phyloP scores from a whole-genome alignment of 2,888 invertebrate genomes.

The Molanna angustata region DNA sequence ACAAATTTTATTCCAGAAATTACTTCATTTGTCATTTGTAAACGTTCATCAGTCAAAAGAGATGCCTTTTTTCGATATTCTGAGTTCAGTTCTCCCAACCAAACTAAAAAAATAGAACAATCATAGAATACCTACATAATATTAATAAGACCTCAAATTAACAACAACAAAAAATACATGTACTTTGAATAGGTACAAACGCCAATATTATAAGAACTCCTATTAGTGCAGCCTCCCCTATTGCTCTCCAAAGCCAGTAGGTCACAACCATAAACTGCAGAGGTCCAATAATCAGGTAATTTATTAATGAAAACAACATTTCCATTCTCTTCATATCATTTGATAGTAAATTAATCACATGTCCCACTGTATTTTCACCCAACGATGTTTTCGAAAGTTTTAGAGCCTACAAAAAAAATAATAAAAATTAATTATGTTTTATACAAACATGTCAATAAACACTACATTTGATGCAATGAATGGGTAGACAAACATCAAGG shows the following conservation, averaged over 20 bases:
- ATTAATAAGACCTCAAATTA: too few relatives aligned
- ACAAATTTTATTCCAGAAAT: conserved; percentile 76
- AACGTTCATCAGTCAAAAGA: conserved; percentile 67
- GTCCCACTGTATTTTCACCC: conserved; percentile 52
- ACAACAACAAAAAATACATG: too few relatives aligned
- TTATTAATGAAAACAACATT: conserved; percentile 49
- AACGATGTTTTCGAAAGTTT: conserved; percentile 49
- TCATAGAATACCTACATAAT: neutral
- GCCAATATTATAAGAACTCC: conserved; percentile 50
- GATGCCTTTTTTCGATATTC: conserved; percentile 50
- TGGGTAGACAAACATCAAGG: too few relatives aligned
- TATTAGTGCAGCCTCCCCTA: conserved; percentile 44
- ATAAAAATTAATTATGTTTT: neutral
- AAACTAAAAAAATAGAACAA: conserved; percentile 17
- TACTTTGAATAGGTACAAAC: too few relatives aligned
- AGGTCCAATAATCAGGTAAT: conserved; percentile 55
- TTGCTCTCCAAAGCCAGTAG: conserved; percentile 42
- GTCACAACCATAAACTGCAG: conserved; percentile 49
- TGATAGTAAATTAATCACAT: conserved; percentile 57
- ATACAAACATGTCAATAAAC: too few relatives aligned
- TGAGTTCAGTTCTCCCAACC: conserved; percentile 19
- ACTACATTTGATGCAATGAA: too few relatives aligned
- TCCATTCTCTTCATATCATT: conserved; percentile 59
- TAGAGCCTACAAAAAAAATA: conserved; percentile 40
- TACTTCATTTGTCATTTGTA: conserved; percentile 77